Percentiles rank a stretch among this genome's conserved stretches.
Evolutionary conservation across 2,797 vertebrate genomes (phyloP).

Genomic region (Cirrhinus mrigala): DNA sequence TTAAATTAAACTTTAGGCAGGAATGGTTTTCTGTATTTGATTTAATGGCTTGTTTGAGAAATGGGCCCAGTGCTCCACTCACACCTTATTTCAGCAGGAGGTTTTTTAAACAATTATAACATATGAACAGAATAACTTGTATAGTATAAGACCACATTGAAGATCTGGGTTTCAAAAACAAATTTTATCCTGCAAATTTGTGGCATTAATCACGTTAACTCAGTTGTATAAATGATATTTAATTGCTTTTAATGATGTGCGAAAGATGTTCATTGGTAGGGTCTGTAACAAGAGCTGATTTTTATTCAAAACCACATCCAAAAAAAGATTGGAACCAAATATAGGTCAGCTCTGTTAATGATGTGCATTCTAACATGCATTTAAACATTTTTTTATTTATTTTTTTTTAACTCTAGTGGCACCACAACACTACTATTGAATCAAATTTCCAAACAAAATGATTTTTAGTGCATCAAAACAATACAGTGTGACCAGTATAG

Average conservation of each 20-base stretch:
- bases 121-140: background rate
- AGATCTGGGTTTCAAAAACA: background rate
- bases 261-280: background rate
- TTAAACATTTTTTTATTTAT: background rate
- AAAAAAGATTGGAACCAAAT: background rate
- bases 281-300: background rate
- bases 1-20: slow-evolving; percentile 9
- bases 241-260: no score
- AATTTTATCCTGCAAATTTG: background rate
- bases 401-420: background rate
- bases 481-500: background rate
- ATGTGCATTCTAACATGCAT: background rate
- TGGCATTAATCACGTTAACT: background rate
- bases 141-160: background rate
- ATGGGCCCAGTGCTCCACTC: background rate
- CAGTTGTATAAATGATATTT: background rate
- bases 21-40: background rate
- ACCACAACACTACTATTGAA: background rate
- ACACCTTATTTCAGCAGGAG: background rate
- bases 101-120: background rate
- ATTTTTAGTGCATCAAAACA: background rate
- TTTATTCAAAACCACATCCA: background rate
- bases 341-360: background rate
- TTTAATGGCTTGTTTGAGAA: slow-evolving; percentile 18
- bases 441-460: background rate